Conservation (phyloP, 2,113 vertebrate genomes). For the Colistium nudipinnis region DNA sequence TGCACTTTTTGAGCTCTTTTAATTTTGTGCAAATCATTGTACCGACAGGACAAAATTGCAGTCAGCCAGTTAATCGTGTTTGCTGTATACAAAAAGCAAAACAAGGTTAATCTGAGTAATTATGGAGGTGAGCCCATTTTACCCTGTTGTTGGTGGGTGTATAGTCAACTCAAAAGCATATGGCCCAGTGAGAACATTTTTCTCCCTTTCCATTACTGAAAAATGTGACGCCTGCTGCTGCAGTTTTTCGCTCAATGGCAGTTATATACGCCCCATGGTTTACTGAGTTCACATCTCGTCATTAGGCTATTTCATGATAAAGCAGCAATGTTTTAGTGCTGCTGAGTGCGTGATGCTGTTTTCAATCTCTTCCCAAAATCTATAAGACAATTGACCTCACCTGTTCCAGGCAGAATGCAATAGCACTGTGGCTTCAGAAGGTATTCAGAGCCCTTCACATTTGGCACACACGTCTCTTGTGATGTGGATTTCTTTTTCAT, state of each 20-base stretch:
- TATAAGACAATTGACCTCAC: not conserved
- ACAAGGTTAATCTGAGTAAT: too few species aligned
- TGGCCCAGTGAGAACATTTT: constrained; percentile 4
- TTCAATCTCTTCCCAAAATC: constrained; percentile 14
- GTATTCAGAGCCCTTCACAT: not conserved
- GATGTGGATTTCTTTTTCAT: not conserved
- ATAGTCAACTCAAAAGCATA: not conserved
- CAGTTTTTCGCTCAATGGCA: constrained; percentile 2
- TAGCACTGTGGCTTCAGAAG: not conserved
- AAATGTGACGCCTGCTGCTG: not conserved
- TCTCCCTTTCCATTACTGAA: not conserved
- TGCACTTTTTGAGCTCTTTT: too few species aligned
- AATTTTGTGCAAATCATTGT: too few species aligned
- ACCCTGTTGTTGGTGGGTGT: too few species aligned
- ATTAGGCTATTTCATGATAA: constrained; percentile 25
- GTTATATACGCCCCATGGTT: constrained; percentile 34
- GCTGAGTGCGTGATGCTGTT: not conserved
- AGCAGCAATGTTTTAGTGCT: not conserved
- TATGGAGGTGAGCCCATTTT: too few species aligned
- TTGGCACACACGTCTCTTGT: not conserved
- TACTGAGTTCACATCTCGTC: constrained; percentile 32
- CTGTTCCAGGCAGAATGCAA: too few species aligned
- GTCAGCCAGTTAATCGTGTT: too few species aligned
- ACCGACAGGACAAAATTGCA: too few species aligned
- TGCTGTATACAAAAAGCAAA: too few species aligned